These are phyloP conservation scores for Hydrolagus colliei DNA, from an alignment of 2,797 vertebrate species.

Conservation along the genomic window DNA sequence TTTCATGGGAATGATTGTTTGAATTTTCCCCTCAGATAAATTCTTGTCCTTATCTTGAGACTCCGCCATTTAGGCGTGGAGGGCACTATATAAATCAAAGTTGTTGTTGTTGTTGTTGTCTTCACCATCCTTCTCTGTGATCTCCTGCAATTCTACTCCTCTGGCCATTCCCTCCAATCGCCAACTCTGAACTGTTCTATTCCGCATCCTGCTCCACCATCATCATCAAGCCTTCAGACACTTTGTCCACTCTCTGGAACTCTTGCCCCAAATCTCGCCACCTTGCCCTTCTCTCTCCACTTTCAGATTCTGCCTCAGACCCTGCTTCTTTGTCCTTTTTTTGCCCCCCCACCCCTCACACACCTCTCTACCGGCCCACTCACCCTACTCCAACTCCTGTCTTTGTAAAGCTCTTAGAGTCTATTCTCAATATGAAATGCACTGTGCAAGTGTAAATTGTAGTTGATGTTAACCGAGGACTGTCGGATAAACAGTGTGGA, in stretches of 20 bases:
- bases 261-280: neutral
- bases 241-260: neutral
- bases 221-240: too few relatives aligned
- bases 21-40: too few relatives aligned
- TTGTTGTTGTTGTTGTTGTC: too few relatives aligned
- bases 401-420: neutral
- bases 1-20: too few relatives aligned
- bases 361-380: neutral
- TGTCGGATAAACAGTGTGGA: too few relatives aligned
- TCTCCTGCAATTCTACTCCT: too few relatives aligned
- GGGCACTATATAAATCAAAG: too few relatives aligned
- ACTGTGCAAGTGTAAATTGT: too few relatives aligned
- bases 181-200: neutral
- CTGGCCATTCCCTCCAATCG: neutral
- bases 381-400: neutral
- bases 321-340: slow-evolving; percentile 1
- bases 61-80: too few relatives aligned
- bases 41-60: too few relatives aligned
- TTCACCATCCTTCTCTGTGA: too few relatives aligned
- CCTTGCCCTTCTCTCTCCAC: slow-evolving; percentile 32
- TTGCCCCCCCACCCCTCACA: neutral
- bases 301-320: slow-evolving; percentile 26
- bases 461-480: too few relatives aligned
- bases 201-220: neutral
- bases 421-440: neutral